Conservation (phyloP, 1,140 invertebrate genomes). For the Penaeus japonicus region DNA sequence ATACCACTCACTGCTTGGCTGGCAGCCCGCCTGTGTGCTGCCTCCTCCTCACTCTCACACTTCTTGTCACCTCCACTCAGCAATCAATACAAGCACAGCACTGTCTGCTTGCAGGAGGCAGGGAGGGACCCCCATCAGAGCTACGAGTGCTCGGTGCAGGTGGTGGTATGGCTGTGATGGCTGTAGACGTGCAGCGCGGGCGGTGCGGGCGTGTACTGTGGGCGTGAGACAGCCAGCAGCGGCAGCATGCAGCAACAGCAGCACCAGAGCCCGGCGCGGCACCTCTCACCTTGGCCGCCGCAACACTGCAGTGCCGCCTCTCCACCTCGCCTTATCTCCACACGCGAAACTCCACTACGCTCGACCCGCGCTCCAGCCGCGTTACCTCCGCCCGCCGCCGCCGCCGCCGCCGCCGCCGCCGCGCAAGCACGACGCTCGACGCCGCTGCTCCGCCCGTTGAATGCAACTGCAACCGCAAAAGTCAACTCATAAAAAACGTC, state of each 20-base stretch:
- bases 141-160: slow-evolving; percentile 35
- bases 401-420: slow-evolving; percentile 32
- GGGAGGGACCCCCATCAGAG: slow-evolving; percentile 34
- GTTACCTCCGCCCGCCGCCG: slow-evolving; percentile 28
- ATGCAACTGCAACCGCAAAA: slow-evolving; percentile 33
- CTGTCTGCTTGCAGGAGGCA: slow-evolving; percentile 52
- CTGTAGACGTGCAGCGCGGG: not conserved
- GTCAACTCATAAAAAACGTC: too few species aligned
- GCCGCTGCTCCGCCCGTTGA: slow-evolving; percentile 30
- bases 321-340: slow-evolving; percentile 39
- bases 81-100: slow-evolving; percentile 52
- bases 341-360: slow-evolving; percentile 47
- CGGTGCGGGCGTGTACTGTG: slow-evolving; percentile 31
- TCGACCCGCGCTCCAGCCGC: slow-evolving; percentile 29
- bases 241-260: slow-evolving; percentile 38
- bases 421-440: slow-evolving; percentile 39
- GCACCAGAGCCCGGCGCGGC: slow-evolving; percentile 38
- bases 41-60: slow-evolving; percentile 53
- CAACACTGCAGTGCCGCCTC: slow-evolving; percentile 46
- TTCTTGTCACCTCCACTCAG: slow-evolving; percentile 54
- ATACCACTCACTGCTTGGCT: slow-evolving; percentile 50
- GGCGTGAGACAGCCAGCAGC: slow-evolving; percentile 36
- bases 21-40: slow-evolving; percentile 45
- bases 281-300: slow-evolving; percentile 47
- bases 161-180: slow-evolving; percentile 27